Evolutionary conservation across 2,888 invertebrate genomes (phyloP), one percentile per base, ranked within the genome.

Genomic region (Microdon myrmicae): DNA sequence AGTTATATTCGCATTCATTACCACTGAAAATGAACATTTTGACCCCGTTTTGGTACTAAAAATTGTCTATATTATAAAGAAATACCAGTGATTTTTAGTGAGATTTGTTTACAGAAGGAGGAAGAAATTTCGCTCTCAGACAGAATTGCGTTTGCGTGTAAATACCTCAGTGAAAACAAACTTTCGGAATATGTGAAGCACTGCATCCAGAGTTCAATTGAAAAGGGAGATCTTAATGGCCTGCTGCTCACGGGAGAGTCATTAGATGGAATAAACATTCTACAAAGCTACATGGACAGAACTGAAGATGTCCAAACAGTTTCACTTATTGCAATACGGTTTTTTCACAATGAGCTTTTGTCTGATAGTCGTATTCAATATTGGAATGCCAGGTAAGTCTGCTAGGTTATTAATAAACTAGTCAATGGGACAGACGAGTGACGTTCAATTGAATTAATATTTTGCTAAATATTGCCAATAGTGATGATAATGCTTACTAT

Each of bases 251-350:
- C 92, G 19, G 92, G 92, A 82, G 87, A 90, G 43, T 87, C 86
- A 32, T 74, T 82, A 3, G 90, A 90, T 71, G 91, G 92, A 25
- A 82, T 95, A 29, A 85, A 87, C 55, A 82, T 97, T 70, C 82
- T 96, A 70, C 93, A 94, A 81, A 87, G 87, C 67, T 96, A 94
- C 81, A 83, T 96, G 71, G 94, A 97, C 81, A 79, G 82, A 20
- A 88, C 92, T 1, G 90, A 91, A 5, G 96, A 97, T 82, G 89
- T 97, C 61, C 96, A 97, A 82, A 93, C 94, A 14, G 93, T 90
- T 10, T 89, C 92, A 71, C 81, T 94, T 68, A 84, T 94, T 72
- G 85, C 88, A 34, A 87, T 94, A 37, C 85, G 90, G 75, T 89
- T 91, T 69, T 87, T 90, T 74, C 86, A 90, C 29, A 81, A 86